phyloP scores from a whole-genome alignment of 2,888 invertebrate species.

The Sthenelais limicola region DNA sequence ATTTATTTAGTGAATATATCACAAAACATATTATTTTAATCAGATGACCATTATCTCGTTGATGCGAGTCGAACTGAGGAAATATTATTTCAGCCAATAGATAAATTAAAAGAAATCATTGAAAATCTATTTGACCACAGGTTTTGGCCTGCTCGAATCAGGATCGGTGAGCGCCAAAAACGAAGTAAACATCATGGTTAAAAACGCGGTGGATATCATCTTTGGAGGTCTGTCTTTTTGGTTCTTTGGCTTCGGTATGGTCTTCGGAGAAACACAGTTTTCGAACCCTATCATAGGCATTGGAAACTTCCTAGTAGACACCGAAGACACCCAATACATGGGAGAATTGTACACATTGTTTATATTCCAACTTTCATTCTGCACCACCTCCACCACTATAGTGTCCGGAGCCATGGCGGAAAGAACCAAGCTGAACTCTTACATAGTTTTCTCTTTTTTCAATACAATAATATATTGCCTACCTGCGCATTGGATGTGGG shows the following conservation, averaged over 20 bases:
- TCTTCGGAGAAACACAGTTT: constrained; percentile 78
- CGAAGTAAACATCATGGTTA: constrained; percentile 98
- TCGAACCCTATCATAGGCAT: constrained; percentile 82
- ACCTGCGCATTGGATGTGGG: constrained; percentile 73
- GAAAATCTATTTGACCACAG: no score
- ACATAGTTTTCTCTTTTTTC: constrained; percentile 65
- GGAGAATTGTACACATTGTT: constrained; percentile 90
- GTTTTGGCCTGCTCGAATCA: constrained; percentile 93
- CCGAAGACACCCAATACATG: constrained; percentile 78
- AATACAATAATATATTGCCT: constrained; percentile 68
- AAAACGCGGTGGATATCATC: constrained; percentile 93
- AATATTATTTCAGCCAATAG: no score
- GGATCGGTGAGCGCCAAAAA: constrained; percentile 86
- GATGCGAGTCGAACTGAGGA: no score
- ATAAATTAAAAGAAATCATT: no score
- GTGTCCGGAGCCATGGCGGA: constrained; percentile 66
- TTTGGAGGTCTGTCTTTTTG: constrained; percentile 94
- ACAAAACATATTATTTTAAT: no score
- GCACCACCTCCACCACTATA: constrained; percentile 48
- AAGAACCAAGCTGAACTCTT: constrained; percentile 64
- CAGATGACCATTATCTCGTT: no score
- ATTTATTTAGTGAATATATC: no score
- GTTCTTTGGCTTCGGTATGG: constrained; percentile 93
- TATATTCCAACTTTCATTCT: constrained; percentile 51
- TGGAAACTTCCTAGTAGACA: constrained; percentile 85